Conservation (phyloP, 2,797 vertebrate genomes). For the Knipowitschia caucasica region DNA sequence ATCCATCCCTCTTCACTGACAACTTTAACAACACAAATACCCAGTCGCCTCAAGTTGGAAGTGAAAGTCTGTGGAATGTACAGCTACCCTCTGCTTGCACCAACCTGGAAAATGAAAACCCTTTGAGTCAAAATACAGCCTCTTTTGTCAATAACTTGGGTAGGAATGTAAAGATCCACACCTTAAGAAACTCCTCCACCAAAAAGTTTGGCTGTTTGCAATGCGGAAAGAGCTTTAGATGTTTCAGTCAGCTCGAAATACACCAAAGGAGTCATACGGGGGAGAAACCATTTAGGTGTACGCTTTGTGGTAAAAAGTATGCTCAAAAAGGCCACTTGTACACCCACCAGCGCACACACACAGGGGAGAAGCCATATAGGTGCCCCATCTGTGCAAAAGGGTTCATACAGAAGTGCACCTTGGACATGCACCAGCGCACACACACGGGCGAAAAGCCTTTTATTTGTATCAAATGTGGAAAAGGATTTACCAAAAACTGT, state of each 20-base stretch:
- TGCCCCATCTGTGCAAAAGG: slow-evolving; percentile 76
- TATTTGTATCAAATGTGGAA: slow-evolving; percentile 72
- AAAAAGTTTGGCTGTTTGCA: slow-evolving; percentile 73
- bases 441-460: slow-evolving; percentile 79
- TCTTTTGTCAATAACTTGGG: slow-evolving; percentile 41
- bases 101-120: slow-evolving; percentile 35
- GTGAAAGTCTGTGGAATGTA: slow-evolving; percentile 45
- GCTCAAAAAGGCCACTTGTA: slow-evolving; percentile 78
- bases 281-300: slow-evolving; percentile 77
- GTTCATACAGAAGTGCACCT: slow-evolving; percentile 80
- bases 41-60: slow-evolving; percentile 22
- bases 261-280: slow-evolving; percentile 80
- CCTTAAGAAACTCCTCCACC: slow-evolving; percentile 47
- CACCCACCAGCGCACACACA: slow-evolving; percentile 79
- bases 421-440: slow-evolving; percentile 78
- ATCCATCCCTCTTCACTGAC: slow-evolving; percentile 38
- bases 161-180: slow-evolving; percentile 60
- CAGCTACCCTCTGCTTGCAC: slow-evolving; percentile 32
- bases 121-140: slow-evolving; percentile 30
- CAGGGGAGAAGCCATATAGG: slow-evolving; percentile 77
- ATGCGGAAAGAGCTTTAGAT: slow-evolving; percentile 75
- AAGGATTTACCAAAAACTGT: slow-evolving; percentile 66
- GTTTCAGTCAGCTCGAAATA: slow-evolving; percentile 78
- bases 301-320: slow-evolving; percentile 75
- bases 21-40: slow-evolving; percentile 32